Base-by-base conservation (phyloP, 2,113 vertebrate species). In the Todiramphus chloris region DNA sequence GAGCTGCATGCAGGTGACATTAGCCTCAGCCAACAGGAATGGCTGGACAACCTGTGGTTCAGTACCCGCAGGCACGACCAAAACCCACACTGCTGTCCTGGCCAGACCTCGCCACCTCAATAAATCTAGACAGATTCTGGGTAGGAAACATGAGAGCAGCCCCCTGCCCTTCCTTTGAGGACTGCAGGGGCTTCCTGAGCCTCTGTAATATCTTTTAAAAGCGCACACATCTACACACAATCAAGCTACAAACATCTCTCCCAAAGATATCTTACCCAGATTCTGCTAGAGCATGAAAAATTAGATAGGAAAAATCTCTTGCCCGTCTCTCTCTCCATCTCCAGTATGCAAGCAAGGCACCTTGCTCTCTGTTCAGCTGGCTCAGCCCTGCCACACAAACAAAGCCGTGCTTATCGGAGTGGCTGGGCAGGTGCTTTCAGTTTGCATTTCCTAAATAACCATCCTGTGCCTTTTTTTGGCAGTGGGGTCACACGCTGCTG, bases 401-500 rank as follows among this genome's bases (percentile, higher is more conserved):
- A 59, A 64, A 88, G 51, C 76, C 74, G n/a, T 44, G 58, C 74
- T 87, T 55, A 51, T 73, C 2, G 0, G 20, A 80, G 74, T 8
- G 1, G 70, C 50, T 82, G 73, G 60, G 77, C 50, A 64, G 74
- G 62, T 64, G 55, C 55, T 89, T 93, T 77, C 75, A 91, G 55
- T 64, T 70, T 80, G 31, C 33, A 24, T 83, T 90, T 94, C 63
- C 66, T 64, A 86, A 92, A 93, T 41, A 88, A 78, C 19, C 43
- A 80, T 12, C 19, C 41, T 72, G 23, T 44, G 31, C 53, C 64
- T 14, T 31, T 83, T 83, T 86, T 41, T 67, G 66, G 43, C 50
- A 67, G 6, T 10, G 2, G 56, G 17, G 58, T 72, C 39, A 72
- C 27, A 23, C 1, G 11, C 53, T 74, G 27, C 63, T 85, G n/a